Base-by-base conservation (phyloP, 2,888 invertebrate genomes). In the Cephalotes varians region DNA sequence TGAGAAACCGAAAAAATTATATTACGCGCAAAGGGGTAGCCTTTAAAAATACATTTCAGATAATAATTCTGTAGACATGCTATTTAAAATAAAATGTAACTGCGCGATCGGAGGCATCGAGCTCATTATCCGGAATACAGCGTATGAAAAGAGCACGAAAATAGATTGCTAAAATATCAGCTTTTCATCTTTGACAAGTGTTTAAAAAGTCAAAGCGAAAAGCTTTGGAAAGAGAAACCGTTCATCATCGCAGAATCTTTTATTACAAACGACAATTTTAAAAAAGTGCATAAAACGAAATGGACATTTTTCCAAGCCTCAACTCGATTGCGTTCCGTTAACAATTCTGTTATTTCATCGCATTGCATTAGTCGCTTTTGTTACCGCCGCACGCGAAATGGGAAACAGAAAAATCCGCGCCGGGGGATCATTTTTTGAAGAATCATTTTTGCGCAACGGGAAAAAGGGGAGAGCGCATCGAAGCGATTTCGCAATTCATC, bases 401-500 rank as follows among this genome's bases (percentile, higher is more conserved):
- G 31, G 9, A 77, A 56, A 21, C 21, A 44, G 31, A 67, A 67
- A 77, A 77, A 69, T 18, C 18, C 77, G 31, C 56, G 54, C 44
- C 7, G 9, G 12, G 56, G 77, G 56, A 71, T 79, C 71, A 79
- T 71, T 79, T n/a, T 79, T 77, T 69, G 31, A 56, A 56, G 56
- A 77, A 69, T 77, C 54, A 69, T 77, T 77, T 77, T 77, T 77
- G 71, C 37, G 69, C 69, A 69, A 44, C 15, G 31, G 54, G 3
- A 15, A 44, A 44, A 54, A 77, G 7, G 44, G 37, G 21, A 4
- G n/a, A 56, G 47, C 18, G n/a, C 12, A 21, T 56, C 49, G 25
- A n/a, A 77, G 2, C 77, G 71, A 44, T 79, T 79, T 71, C 25
- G 71, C 56, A 56, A 79, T 79, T 79, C 71, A 79, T 79, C 56